Percentiles rank a stretch among this genome's conserved stretches.
These are phyloP conservation scores for Drosophila truncata DNA, from an alignment of 1,140 invertebrate genomes.

Conservation along the genomic window DNA sequence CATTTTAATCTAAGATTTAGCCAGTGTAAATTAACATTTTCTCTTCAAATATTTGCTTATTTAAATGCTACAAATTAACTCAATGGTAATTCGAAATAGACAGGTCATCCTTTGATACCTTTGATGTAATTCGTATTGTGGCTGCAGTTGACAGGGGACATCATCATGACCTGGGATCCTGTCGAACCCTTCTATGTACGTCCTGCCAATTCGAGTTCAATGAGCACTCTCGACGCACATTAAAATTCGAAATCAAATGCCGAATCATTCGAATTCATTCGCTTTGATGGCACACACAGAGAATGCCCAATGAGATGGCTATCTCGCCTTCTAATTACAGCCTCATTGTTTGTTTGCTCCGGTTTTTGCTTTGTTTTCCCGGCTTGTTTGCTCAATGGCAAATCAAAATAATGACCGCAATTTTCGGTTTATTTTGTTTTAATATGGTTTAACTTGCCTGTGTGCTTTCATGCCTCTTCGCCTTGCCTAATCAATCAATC, in stretches of 20 bases:
- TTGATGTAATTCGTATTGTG: conserved; percentile 39
- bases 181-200: neutral
- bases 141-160: conserved; percentile 32
- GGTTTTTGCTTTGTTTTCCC: conserved; percentile 26
- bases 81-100: conserved; percentile 15
- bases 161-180: conserved; percentile 1
- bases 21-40: neutral
- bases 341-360: conserved; percentile 25
- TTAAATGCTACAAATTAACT: neutral
- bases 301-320: conserved; percentile 26
- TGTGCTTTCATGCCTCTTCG: conserved; percentile 20
- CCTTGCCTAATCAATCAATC: conserved; percentile 60
- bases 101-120: conserved; percentile 22
- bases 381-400: conserved; percentile 37
- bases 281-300: conserved; percentile 34
- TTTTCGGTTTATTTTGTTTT: conserved; percentile 52
- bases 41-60: no score
- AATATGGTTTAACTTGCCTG: conserved; percentile 31
- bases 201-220: conserved; percentile 17
- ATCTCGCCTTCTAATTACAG: conserved; percentile 41
- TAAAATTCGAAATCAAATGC: conserved; percentile 47
- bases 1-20: neutral
- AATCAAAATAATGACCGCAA: conserved; percentile 60
- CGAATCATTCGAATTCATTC: conserved; percentile 39
- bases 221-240: conserved; percentile 29